Conservation (phyloP, 2,113 vertebrate genomes). For the Burhinus bistriatus region DNA sequence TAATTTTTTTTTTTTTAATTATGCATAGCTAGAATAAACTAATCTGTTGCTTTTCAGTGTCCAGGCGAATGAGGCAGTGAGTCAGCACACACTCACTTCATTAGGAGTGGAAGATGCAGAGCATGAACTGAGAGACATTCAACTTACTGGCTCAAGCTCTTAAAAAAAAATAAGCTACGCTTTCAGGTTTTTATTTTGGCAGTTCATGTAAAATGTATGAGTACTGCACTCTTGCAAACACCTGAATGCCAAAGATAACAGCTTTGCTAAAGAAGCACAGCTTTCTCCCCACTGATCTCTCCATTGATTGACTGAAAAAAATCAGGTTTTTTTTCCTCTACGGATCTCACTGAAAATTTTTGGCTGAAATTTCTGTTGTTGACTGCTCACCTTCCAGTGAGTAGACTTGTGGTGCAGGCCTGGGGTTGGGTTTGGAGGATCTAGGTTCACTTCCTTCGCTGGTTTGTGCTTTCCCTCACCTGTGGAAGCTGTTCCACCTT, state of each 20-base stretch:
- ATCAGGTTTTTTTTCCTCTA: fast-evolving
- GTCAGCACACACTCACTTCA: background rate
- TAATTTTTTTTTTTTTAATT: background rate
- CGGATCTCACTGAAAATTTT: background rate
- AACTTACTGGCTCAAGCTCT: background rate
- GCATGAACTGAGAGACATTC: background rate
- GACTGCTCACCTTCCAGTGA: background rate
- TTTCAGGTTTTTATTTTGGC: background rate
- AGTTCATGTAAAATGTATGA: background rate
- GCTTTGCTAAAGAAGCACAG: background rate
- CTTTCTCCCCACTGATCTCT: background rate
- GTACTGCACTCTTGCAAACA: background rate
- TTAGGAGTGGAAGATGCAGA: background rate
- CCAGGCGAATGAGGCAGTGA: background rate
- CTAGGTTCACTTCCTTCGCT: background rate
- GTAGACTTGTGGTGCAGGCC: background rate
- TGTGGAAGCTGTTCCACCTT: background rate
- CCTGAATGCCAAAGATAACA: background rate
- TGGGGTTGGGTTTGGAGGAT: background rate
- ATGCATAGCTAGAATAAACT: background rate
- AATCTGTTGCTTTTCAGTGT: background rate
- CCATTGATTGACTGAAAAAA: background rate
- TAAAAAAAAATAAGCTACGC: background rate
- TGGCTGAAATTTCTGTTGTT: background rate
- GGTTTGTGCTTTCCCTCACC: background rate